Evolutionary conservation across 2,888 invertebrate genomes (phyloP), one percentile per base, ranked within the genome.

Genomic region (Ectemnius lituratus): DNA sequence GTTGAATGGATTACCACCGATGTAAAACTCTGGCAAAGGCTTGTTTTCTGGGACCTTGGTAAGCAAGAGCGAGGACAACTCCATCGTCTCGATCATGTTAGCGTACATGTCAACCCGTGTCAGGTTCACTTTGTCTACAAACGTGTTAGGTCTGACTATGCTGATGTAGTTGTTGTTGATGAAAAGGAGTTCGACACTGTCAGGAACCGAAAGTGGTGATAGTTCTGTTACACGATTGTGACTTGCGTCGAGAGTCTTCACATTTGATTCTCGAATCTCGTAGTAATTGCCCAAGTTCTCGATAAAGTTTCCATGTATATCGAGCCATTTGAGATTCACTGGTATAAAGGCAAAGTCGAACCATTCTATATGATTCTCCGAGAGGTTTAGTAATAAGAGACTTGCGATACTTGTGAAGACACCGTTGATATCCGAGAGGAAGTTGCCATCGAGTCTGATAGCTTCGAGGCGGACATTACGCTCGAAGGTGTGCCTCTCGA

Each of bases 281-380:
- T 96, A 97, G 90, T 97, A 97, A 92, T 98, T 97, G 65, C 95
- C 96, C 82, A 97, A 92, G 73, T 95, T 95, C 91, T 96, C 96
- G 86, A 98, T 97, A 86, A 95, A 96, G 91, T 97, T 97, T 66
- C 96, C 95, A 90, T 97, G 97, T 88, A 97, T 95, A 89, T 97
- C 97, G 88, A 98, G 92, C 96, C 97, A 97, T 91, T 96, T 96
- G 70, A 98, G 92, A 91, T 96, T 97, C 81, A 95, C 95, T 28
- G 97, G 97, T 86, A 97, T 95, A 90, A 97, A 96, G 67, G 97
- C 97, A 90, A 97, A 97, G 91, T 97, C 97, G 91, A 98, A 97
- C 96, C 97, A 97, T 84, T 96, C 95, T 87, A 98, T 92, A 92
- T 96, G 96, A 92, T 97, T 97, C 92, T 97, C 96, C 56, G 97